phyloP scores from a whole-genome alignment of 2,113 vertebrate genomes.

The Rhinoptilus africanus region DNA sequence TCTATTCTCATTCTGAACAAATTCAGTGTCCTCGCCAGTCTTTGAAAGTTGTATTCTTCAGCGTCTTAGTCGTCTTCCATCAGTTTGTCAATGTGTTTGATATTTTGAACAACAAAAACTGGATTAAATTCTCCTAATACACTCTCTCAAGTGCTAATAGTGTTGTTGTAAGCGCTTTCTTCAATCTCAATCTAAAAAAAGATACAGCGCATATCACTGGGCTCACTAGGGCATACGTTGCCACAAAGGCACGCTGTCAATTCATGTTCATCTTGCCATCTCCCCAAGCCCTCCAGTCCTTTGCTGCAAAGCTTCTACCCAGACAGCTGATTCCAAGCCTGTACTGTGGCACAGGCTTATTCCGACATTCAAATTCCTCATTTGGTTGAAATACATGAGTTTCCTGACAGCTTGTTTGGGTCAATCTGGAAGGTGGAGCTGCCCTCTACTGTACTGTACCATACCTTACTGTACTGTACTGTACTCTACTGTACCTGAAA shows the following conservation, averaged over 20 bases:
- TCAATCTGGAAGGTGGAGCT: not conserved
- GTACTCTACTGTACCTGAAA: not conserved
- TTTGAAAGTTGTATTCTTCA: not conserved
- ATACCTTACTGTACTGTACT: too few relatives aligned
- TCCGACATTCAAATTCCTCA: not conserved
- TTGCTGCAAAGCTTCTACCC: not conserved
- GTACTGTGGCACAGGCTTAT: not conserved
- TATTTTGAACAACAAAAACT: not conserved
- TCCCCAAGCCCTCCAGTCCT: not conserved
- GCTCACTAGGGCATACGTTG: not conserved
- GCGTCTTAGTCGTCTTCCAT: not conserved
- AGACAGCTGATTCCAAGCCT: not conserved
- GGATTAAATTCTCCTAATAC: not conserved
- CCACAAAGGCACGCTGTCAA: accelerated
- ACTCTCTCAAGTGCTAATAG: not conserved
- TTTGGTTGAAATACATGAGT: not conserved
- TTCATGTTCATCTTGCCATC: not conserved
- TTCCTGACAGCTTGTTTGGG: not conserved
- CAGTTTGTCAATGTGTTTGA: not conserved
- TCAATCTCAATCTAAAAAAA: not conserved
- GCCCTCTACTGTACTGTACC: not conserved
- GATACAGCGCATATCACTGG: not conserved
- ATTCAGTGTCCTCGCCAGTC: not conserved
- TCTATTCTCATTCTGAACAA: not conserved
- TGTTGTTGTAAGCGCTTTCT: not conserved